Evolutionary conservation across 2,113 vertebrate genomes (phyloP), one percentile per base, ranked within the genome.

Genomic region (Neogale vison): DNA sequence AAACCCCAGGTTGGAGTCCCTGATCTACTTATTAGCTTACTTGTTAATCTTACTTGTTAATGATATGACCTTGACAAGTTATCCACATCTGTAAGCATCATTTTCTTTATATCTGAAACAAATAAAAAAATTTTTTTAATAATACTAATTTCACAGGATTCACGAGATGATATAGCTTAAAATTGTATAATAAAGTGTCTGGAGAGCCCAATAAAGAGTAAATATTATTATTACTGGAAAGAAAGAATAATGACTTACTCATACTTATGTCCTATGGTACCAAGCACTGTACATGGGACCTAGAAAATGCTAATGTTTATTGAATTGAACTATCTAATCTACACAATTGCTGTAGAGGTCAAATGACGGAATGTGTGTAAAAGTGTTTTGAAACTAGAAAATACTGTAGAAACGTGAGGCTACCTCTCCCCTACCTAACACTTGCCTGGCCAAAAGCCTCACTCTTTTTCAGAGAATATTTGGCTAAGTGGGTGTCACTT

Each of bases 371-470:
- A 59, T 59, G 26, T 93, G 11, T 67, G 79, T 84, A 69, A 69
- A 90, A 94, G 14, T 71, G 29, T 79, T 77, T 45, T 59, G 55
- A 96, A 83, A 90, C 65, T 61, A 79, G 57, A 86, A 94, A 77
- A 83, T 90, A 71, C 24, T 80, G 21, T 69, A 81, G 55, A 71
- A 67, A 31, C 9, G 1, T 84, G 71, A 6, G 85, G 6, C 6
- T 69, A 76, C 26, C 36, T 90, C 31, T 69, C 10, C 14, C 29
- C 52, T 57, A 47, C 31, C 45, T 65, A 65, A 63, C 23, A 18
- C n/a, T 84, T 81, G 65, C 42, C 9, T 23, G 26, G 26, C 26
- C 39, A 39, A 88, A 55, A 95, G 52, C 10, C 24, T 84, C 29
- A 31, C 26, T 59, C 79, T 89, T 94, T 79, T 82, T 65, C 52